Evolutionary conservation across 2,113 vertebrate species (phyloP).

Genomic region (Axis porcinus): DNA sequence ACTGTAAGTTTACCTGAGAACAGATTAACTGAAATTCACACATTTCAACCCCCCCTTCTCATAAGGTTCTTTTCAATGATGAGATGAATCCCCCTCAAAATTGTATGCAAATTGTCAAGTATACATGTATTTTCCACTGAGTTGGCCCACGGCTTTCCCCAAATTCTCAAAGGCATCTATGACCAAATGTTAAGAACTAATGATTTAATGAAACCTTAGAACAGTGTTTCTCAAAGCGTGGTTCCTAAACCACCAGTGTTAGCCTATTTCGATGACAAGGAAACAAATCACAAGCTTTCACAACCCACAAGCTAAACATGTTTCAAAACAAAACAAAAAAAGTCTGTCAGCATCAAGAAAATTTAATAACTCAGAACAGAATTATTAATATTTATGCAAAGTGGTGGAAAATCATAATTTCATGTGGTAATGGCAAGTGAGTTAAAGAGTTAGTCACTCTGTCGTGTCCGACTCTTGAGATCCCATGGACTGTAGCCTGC

Average conservation of each 20-base stretch:
- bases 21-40: not conserved
- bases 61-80: not conserved
- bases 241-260: not conserved
- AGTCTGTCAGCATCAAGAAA: not conserved
- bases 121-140: not conserved
- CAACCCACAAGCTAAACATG: conserved; percentile 29
- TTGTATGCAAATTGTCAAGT: not conserved
- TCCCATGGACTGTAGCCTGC: not conserved
- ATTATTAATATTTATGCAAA: not conserved
- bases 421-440: not conserved
- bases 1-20: not conserved
- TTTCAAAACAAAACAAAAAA: not conserved
- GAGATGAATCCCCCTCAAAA: not conserved
- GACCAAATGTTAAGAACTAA: conserved; percentile 6
- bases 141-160: not conserved
- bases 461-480: not conserved
- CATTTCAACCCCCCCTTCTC: not conserved
- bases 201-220: conserved; percentile 41
- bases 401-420: not conserved
- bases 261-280: not conserved
- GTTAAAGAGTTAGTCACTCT: not conserved
- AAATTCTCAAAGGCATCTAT: conserved; percentile 38
- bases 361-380: not conserved
- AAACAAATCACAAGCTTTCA: not conserved
- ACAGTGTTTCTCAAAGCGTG: conserved; percentile 15